Evolutionary conservation across 1,140 invertebrate species (phyloP).

Genomic region (Pseudomyrmex concolor): DNA sequence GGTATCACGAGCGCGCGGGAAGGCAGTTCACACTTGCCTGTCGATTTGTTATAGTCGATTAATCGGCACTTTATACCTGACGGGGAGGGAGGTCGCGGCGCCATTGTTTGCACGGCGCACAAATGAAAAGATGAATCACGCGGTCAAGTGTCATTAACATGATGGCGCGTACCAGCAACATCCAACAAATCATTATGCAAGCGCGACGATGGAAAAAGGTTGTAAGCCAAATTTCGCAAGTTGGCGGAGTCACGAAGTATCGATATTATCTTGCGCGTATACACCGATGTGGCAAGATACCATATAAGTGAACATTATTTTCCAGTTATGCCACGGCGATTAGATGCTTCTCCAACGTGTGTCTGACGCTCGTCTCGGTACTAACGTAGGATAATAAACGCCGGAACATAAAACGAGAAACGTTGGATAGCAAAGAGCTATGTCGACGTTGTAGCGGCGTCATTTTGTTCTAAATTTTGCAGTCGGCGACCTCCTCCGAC

Average conservation of each 20-base stretch:
- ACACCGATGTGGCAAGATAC: not conserved
- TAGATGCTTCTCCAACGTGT: not conserved
- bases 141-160: conserved; percentile 11
- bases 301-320: conserved; percentile 23
- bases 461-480: conserved; percentile 51
- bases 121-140: conserved; percentile 44
- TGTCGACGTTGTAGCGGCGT: too few species aligned
- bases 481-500: conserved; percentile 31
- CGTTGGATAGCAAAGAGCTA: not conserved
- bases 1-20: conserved; percentile 51
- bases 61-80: conserved; percentile 61
- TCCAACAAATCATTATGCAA: not conserved
- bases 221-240: conserved; percentile 29
- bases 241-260: conserved; percentile 8
- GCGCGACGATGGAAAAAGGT: conserved; percentile 15
- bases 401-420: not conserved
- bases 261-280: not conserved
- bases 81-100: not conserved
- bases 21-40: conserved; percentile 69
- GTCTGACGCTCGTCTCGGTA: not conserved
- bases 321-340: conserved; percentile 24
- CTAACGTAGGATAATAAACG: not conserved
- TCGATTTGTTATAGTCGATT: conserved; percentile 73
- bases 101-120: conserved; percentile 65
- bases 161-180: not conserved